phyloP scores from a whole-genome alignment of 2,888 invertebrate species.

The Strigamia maritima region DNA sequence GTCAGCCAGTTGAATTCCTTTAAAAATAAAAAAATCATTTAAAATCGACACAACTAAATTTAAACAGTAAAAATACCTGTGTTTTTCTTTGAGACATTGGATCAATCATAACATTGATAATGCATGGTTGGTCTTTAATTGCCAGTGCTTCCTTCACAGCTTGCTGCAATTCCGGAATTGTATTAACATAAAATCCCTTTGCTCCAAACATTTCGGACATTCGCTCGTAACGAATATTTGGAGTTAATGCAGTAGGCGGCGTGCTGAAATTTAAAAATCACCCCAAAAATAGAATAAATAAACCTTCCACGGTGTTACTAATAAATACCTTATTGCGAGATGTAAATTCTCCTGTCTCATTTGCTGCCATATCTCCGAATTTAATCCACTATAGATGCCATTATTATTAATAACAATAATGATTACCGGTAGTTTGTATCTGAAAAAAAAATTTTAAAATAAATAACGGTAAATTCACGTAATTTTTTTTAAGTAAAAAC shows the following conservation, averaged over 20 bases:
- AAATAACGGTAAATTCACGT: background rate
- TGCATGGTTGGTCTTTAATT: constrained; percentile 70
- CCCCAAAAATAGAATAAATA: background rate
- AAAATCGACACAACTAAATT: background rate
- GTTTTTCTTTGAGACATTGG: constrained; percentile 85
- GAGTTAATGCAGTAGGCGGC: constrained; percentile 76
- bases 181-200: constrained; percentile 74
- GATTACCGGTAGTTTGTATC: constrained; percentile 68
- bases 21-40: background rate
- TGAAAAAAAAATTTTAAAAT: background rate
- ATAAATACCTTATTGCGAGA: constrained; percentile 68
- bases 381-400: constrained; percentile 87
- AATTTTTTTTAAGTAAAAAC: too few species aligned
- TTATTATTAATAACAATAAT: constrained; percentile 92
- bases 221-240: constrained; percentile 80
- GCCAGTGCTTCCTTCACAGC: constrained; percentile 67
- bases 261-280: constrained; percentile 61
- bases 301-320: background rate
- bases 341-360: constrained; percentile 66
- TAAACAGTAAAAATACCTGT: constrained; percentile 59
- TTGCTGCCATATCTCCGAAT: constrained; percentile 68
- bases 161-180: constrained; percentile 68
- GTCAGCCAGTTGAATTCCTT: constrained; percentile 25
- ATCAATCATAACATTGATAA: constrained; percentile 87
- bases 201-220: constrained; percentile 84